Evolutionary conservation across 1,140 invertebrate species (phyloP), one percentile per base, ranked within the genome.

Genomic region (Drosophila albomicans): DNA sequence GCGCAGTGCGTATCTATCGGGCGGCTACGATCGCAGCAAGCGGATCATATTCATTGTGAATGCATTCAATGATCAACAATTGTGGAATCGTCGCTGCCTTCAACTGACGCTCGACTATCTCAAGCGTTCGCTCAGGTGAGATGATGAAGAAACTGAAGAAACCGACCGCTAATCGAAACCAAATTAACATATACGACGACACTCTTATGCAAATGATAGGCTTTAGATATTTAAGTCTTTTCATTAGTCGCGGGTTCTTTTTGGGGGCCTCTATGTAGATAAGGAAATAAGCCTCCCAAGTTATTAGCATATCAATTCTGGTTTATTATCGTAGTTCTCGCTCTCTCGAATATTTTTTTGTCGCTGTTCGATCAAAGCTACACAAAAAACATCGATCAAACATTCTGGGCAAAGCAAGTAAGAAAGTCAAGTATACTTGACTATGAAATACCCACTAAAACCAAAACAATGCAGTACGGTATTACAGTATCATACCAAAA

Each of bases 1-100:
- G 63, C 93, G 94, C 75, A 77, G 95, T 73, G 94, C 93, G 63
- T 94, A 94, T 81, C 90, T 96, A 65, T 95, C 95, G 51, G 95
- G 95, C 58, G 94, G 95, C 64, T 93, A 94, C 69, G 95, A 96
- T 92, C 94, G 94, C 43, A 94, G 95, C 69, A 94, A 94, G 43
- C 93, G 94, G 46, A 94, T 95, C 48, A 92, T 96, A 73, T 92
- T 96, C 62, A 92, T 96, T 67, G 94, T 96, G 11, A 94, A 94
- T 67, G 93, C 95, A 59, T 95, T 95, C 41, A 93, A 93, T 75
- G 94, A 95, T 62, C 91, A 94, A 62, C 92, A 93, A 64, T 91
- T 94, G 41, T 93, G 93, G 76, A 93, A 92, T 30, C 93, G 94
- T 20, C 91, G 93, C 8, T 93, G 93, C 69, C 92, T 95, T 52